Conservation (phyloP, 2,797 vertebrate species). For the Cuculus canorus region DNA sequence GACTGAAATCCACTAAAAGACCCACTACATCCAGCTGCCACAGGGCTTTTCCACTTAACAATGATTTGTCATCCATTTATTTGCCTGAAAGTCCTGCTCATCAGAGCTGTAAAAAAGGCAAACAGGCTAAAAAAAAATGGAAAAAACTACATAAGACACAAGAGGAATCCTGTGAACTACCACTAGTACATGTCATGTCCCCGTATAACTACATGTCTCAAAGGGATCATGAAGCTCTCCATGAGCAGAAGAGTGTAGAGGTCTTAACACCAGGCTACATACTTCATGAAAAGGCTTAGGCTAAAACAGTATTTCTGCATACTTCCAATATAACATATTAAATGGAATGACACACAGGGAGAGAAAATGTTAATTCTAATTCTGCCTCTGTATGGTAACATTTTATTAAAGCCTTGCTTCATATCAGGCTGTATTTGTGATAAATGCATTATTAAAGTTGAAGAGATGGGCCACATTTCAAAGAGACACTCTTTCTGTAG, state of each 20-base stretch:
- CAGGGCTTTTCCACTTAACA: neutral
- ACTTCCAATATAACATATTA: neutral
- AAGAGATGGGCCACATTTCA: constrained; percentile 12
- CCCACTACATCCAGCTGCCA: neutral
- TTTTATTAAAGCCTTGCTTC: constrained; percentile 3
- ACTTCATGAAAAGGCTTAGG: neutral
- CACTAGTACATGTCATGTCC: neutral
- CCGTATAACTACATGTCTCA: neutral
- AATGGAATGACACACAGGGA: neutral
- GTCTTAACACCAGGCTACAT: neutral
- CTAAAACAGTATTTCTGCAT: neutral
- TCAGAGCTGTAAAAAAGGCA: neutral
- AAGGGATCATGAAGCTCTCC: neutral
- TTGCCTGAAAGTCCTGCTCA: neutral
- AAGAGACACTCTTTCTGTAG: constrained; percentile 23
- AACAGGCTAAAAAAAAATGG: neutral
- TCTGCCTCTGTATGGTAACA: neutral
- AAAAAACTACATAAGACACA: accelerated
- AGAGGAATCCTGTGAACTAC: neutral
- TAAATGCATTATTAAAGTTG: constrained; percentile 16
- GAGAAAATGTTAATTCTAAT: constrained; percentile 14
- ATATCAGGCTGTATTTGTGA: constrained; percentile 2
- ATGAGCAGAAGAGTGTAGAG: neutral
- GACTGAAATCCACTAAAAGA: neutral
- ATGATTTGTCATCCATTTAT: neutral